A percentile compares a stretch with the other conserved stretches of the same genome.
phyloP scores from a whole-genome alignment of 37 sponge, comb jelly and placozoan genomes.

The Dysidea cf. avara region DNA sequence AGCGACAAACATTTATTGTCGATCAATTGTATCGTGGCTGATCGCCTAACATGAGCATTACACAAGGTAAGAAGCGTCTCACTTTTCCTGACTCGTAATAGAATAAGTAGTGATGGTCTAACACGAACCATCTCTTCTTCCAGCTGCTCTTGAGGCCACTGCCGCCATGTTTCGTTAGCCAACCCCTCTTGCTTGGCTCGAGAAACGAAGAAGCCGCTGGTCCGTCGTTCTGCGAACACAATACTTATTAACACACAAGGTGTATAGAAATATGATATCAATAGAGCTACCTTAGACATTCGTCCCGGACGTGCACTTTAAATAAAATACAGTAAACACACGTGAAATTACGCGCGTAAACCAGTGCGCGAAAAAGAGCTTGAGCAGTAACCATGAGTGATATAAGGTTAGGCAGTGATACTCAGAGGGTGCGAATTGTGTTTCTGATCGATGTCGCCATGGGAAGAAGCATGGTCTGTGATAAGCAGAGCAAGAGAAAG shows the following conservation, averaged over 20 bases:
- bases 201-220: constrained; percentile 65
- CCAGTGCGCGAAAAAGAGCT: too few species aligned
- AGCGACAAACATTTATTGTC: too few species aligned
- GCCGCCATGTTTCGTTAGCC: constrained; percentile 83
- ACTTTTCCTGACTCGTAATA: constrained; percentile 76
- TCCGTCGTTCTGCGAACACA: constrained; percentile 10
- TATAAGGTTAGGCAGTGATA: background rate
- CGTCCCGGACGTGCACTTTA: too few species aligned
- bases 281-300: too few species aligned
- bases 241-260: too few species aligned
- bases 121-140: constrained; percentile 78
- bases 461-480: background rate
- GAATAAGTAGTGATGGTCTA: constrained; percentile 80
- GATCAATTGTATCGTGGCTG: too few species aligned
- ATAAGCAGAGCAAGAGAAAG: background rate
- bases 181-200: constrained; percentile 64
- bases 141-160: constrained; percentile 73
- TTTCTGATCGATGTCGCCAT: constrained; percentile 33
- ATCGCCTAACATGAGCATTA: too few species aligned
- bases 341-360: too few species aligned
- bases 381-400: background rate
- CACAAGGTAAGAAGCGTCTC: constrained; percentile 18
- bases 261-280: too few species aligned
- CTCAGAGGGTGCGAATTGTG: constrained; percentile 3
- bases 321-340: too few species aligned